These are phyloP conservation scores for Neostethus bicornis DNA, from an alignment of 2,797 vertebrate species.

Conservation along the genomic window DNA sequence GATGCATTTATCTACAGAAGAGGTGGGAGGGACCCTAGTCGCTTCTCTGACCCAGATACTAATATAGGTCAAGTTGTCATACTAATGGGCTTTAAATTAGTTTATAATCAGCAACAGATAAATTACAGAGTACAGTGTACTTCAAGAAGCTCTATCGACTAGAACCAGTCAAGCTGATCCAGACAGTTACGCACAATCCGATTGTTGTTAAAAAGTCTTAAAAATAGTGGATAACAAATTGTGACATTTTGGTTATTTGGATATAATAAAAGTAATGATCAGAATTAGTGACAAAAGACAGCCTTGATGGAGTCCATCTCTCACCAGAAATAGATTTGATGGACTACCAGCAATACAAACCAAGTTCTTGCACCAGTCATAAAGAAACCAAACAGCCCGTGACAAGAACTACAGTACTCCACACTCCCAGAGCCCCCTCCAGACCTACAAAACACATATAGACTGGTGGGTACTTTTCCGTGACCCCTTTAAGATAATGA, in stretches of 20 bases:
- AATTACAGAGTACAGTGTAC: neutral
- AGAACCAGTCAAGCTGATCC: neutral
- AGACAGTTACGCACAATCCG: neutral
- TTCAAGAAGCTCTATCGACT: neutral
- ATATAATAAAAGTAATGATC: neutral
- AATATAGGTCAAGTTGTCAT: slow-evolving; percentile 27
- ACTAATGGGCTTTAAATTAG: slow-evolving; percentile 13
- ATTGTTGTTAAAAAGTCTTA: neutral
- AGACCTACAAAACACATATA: no score
- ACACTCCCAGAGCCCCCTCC: no score
- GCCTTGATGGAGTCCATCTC: no score
- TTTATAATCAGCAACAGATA: slow-evolving; percentile 7
- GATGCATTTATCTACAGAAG: slow-evolving; percentile 26
- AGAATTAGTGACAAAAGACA: no score
- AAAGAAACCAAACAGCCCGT: no score
- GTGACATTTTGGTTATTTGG: neutral
- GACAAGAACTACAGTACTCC: no score
- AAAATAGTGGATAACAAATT: neutral
- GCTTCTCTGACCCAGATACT: slow-evolving; percentile 17
- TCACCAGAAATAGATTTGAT: no score
- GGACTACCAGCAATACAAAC: no score
- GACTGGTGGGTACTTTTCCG: no score
- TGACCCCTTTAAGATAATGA: no score
- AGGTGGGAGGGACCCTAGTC: slow-evolving; percentile 10
- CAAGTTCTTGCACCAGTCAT: no score